Percentiles rank a stretch among this genome's conserved stretches.
These are phyloP conservation scores for Zosterops pallidus DNA, from an alignment of 2,113 vertebrate species.

Conservation along the genomic window DNA sequence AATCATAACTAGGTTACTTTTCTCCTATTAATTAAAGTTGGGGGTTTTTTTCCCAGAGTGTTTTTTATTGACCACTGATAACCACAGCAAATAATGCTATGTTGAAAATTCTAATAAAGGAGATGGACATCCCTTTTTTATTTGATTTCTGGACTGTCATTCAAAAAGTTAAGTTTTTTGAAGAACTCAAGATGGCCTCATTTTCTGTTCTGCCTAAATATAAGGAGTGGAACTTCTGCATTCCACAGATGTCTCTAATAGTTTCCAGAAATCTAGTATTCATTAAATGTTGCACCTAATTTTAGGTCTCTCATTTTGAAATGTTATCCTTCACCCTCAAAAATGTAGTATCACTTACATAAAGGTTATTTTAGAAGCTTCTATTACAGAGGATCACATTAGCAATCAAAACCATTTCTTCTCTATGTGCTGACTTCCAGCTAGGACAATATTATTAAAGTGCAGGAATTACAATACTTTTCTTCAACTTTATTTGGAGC, in stretches of 20 bases:
- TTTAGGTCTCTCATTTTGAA: conserved; percentile 38
- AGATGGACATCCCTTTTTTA: background rate
- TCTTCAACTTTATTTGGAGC: conserved; percentile 8
- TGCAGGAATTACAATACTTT: conserved; percentile 10
- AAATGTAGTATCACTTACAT: conserved; percentile 10
- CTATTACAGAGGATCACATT: background rate
- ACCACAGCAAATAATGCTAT: background rate
- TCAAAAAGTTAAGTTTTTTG: background rate
- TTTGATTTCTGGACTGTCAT: conserved; percentile 43
- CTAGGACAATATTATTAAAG: conserved; percentile 15
- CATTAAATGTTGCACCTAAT: conserved; percentile 17
- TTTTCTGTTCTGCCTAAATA: background rate
- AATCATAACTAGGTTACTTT: background rate
- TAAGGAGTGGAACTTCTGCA: background rate
- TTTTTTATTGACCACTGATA: background rate
- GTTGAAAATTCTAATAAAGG: conserved; percentile 37
- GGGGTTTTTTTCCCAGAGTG: background rate
- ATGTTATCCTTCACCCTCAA: conserved; percentile 12
- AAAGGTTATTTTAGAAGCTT: conserved; percentile 36
- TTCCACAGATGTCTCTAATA: background rate
- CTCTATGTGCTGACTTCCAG: background rate
- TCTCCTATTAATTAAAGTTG: conserved; percentile 24
- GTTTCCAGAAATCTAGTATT: background rate
- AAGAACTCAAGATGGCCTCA: background rate
- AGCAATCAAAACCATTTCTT: conserved; percentile 42